These are phyloP conservation scores for Lomographa bimaculata DNA, from an alignment of 2,888 invertebrate species.

Conservation along the genomic window DNA sequence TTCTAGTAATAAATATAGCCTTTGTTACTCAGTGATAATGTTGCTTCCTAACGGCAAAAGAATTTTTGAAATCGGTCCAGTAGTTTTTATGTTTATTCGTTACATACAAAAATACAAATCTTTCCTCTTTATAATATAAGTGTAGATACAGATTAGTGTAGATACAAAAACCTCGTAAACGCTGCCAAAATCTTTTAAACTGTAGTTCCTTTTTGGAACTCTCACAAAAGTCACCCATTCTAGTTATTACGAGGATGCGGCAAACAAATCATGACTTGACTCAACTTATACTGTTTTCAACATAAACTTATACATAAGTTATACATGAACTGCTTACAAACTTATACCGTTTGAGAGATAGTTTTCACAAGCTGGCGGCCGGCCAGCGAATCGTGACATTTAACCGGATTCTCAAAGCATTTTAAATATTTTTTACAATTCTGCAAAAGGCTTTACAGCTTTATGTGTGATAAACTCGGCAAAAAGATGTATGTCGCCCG, in stretches of 20 bases:
- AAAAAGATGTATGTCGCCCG: constrained; percentile 13
- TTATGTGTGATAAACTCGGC: constrained; percentile 24
- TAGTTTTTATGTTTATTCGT: too few relatives aligned
- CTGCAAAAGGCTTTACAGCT: constrained; percentile 24
- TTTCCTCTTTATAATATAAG: too few relatives aligned
- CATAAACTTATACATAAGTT: too few relatives aligned
- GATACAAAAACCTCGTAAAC: too few relatives aligned
- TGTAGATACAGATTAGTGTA: too few relatives aligned
- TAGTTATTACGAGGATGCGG: constrained; percentile 13
- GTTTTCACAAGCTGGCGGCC: constrained; percentile 31
- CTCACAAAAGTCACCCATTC: constrained; percentile 10
- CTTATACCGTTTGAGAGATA: constrained; percentile 33
- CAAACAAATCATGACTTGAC: constrained; percentile 34
- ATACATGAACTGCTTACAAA: constrained; percentile 14
- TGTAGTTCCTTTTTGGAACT: constrained; percentile 4
- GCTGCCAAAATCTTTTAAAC: too few relatives aligned
- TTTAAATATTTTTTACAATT: constrained; percentile 39
- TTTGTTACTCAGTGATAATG: too few relatives aligned
- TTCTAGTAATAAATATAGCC: too few relatives aligned
- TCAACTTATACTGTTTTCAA: constrained; percentile 6
- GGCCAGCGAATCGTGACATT: constrained; percentile 35
- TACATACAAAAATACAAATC: too few relatives aligned
- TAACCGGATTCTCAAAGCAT: constrained; percentile 31
- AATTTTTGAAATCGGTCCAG: too few relatives aligned
- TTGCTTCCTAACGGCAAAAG: too few relatives aligned